Evolutionary conservation across 2,797 vertebrate species (phyloP).

Genomic region (Pelodytes ibericus): DNA sequence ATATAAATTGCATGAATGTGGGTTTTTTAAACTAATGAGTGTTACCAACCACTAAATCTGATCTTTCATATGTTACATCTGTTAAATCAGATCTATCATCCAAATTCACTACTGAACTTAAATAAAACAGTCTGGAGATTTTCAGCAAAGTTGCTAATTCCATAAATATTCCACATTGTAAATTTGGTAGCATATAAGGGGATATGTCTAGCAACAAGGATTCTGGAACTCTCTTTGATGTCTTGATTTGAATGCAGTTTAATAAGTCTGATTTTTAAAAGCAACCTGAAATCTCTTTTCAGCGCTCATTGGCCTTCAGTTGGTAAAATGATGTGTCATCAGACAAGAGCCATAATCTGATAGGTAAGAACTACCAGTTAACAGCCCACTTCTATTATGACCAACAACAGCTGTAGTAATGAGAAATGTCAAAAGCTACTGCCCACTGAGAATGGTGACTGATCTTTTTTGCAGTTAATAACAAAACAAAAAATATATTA

Average conservation of each 20-base stretch:
- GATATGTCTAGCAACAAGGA: neutral
- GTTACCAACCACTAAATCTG: too few species aligned
- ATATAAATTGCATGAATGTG: too few species aligned
- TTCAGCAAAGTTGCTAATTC: too few species aligned
- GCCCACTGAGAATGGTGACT: slow-evolving; percentile 29
- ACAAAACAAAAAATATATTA: too few species aligned
- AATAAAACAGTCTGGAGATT: too few species aligned
- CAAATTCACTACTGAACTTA: too few species aligned
- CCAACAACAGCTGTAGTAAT: slow-evolving; percentile 48
- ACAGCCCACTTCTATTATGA: slow-evolving; percentile 43
- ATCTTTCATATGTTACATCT: too few species aligned
- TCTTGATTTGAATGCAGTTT: neutral
- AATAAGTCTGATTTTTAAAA: slow-evolving; percentile 38
- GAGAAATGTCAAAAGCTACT: slow-evolving; percentile 29
- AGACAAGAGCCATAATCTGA: slow-evolving; percentile 47
- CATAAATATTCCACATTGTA: neutral
- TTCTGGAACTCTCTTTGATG: neutral
- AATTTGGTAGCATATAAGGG: neutral
- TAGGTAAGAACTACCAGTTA: slow-evolving; percentile 52
- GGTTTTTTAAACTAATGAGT: too few species aligned
- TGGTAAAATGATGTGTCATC: slow-evolving; percentile 21
- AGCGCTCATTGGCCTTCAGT: neutral
- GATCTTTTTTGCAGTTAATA: neutral
- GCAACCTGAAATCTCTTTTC: slow-evolving; percentile 21
- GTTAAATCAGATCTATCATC: too few species aligned